These are phyloP conservation scores for Catagonus wagneri DNA, from an alignment of 2,113 vertebrate genomes.

Conservation along the genomic window DNA sequence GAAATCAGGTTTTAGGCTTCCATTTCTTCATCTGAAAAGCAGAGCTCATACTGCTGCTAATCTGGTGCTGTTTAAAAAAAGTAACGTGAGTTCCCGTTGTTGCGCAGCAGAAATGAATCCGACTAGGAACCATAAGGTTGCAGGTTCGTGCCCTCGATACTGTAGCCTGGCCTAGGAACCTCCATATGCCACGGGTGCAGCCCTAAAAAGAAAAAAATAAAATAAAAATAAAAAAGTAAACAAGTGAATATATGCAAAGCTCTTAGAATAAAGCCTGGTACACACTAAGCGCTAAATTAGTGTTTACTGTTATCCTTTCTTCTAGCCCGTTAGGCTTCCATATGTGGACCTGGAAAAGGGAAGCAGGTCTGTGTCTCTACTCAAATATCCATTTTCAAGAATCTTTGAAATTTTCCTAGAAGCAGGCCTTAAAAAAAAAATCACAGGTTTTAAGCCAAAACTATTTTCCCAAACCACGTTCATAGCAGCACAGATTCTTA, in stretches of 20 bases:
- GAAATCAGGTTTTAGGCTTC: neutral
- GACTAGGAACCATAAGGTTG: too few relatives aligned
- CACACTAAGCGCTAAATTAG: neutral
- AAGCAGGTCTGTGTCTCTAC: neutral
- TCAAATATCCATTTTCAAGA: neutral
- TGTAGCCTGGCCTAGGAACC: too few relatives aligned
- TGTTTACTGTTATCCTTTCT: neutral
- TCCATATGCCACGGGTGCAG: too few relatives aligned
- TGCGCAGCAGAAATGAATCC: too few relatives aligned
- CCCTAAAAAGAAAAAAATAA: too few relatives aligned
- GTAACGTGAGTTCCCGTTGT: too few relatives aligned
- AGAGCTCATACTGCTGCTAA: neutral
- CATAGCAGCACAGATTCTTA: neutral
- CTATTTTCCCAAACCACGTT: neutral
- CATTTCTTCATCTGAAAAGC: neutral
- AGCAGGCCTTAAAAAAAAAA: slow-evolving; percentile 29
- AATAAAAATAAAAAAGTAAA: neutral
- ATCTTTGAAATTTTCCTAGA: slow-evolving; percentile 61
- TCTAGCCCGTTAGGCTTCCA: neutral
- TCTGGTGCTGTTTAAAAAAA: neutral
- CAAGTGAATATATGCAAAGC: neutral
- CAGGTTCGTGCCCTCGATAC: too few relatives aligned
- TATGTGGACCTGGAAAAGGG: neutral
- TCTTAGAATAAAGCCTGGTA: neutral
- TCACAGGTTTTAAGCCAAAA: slow-evolving; percentile 22